Evolutionary conservation across 2,113 vertebrate genomes (phyloP).

Genomic region (Tamias sibiricus): DNA sequence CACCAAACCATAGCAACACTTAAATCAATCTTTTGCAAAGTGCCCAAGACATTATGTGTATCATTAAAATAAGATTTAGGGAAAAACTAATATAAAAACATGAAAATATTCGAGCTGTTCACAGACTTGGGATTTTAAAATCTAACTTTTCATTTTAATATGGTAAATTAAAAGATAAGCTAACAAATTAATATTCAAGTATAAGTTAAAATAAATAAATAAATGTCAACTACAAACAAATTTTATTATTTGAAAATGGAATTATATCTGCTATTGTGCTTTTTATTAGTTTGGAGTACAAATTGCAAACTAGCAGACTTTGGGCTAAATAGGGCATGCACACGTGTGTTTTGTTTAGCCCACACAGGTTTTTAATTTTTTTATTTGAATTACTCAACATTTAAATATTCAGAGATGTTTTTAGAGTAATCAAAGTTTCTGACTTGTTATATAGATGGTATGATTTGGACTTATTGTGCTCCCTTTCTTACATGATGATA

Average conservation of each 20-base stretch:
- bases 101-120: conserved; percentile 26
- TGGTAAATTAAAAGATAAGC: not conserved
- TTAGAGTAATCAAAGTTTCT: conserved; percentile 35
- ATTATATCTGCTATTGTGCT: conserved; percentile 38
- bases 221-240: not conserved
- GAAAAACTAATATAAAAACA: not conserved
- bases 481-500: conserved; percentile 1
- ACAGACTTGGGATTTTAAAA: conserved; percentile 29
- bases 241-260: conserved; percentile 32
- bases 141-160: not conserved
- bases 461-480: not conserved
- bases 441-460: conserved; percentile 46
- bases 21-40: not conserved
- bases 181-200: not conserved
- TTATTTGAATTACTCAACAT: conserved; percentile 54
- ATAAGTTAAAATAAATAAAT: conserved; percentile 26
- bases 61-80: conserved; percentile 19
- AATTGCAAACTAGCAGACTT: conserved; percentile 57
- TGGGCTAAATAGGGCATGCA: conserved; percentile 60
- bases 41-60: not conserved
- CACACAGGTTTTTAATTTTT: conserved; percentile 35
- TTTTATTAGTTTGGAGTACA: conserved; percentile 58
- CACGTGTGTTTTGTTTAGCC: conserved; percentile 65
- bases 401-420: conserved; percentile 50
- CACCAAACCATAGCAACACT: not conserved